phyloP scores from a whole-genome alignment of 2,797 vertebrate genomes.

The Coregonus sp. region DNA sequence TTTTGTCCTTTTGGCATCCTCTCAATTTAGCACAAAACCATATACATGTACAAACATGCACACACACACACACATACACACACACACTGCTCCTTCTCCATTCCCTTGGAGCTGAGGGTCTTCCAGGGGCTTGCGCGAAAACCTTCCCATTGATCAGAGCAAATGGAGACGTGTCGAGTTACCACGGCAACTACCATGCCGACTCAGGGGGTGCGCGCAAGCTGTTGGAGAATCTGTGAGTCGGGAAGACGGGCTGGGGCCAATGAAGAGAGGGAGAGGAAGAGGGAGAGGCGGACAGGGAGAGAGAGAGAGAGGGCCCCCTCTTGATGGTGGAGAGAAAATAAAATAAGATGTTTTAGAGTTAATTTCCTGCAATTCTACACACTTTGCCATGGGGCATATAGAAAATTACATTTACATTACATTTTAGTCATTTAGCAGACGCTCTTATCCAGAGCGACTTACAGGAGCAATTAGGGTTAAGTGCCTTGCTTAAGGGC shows the following conservation, averaged over 20 bases:
- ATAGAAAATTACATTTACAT: no score
- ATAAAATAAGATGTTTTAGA: background rate
- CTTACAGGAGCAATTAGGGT: no score
- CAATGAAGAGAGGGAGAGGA: background rate
- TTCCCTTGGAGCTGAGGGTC: constrained; percentile 25
- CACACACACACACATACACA: constrained; percentile 9
- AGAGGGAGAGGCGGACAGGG: background rate
- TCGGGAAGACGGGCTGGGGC: constrained; percentile 10
- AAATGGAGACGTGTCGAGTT: constrained; percentile 59
- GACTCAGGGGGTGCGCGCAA: constrained; percentile 23
- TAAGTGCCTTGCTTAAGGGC: no score
- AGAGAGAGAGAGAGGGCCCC: background rate
- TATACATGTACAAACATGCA: background rate
- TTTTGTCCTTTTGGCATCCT: background rate
- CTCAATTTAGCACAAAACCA: background rate
- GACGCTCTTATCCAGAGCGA: no score
- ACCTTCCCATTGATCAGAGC: constrained; percentile 57
- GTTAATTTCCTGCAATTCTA: no score
- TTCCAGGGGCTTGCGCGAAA: constrained; percentile 40
- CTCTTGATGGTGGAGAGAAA: background rate
- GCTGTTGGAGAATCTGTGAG: constrained; percentile 23
- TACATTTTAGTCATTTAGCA: no score
- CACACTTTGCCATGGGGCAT: no score
- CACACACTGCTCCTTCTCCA: constrained; percentile 2
- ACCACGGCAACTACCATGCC: constrained; percentile 56